Evolutionary conservation across 2,113 vertebrate species (phyloP).

Genomic region (Tychaedon coryphoeus): DNA sequence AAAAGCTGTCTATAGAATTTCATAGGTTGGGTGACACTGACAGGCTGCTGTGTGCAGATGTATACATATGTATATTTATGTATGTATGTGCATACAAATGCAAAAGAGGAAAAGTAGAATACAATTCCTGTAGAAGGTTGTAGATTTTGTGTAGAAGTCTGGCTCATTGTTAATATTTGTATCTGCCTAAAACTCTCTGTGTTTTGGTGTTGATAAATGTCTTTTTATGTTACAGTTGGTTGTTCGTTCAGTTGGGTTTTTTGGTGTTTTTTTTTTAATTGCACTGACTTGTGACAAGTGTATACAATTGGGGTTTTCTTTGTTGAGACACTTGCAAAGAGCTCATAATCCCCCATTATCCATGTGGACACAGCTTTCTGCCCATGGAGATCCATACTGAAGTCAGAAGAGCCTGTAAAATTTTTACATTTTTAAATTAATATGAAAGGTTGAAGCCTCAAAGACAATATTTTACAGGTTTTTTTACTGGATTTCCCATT

Average conservation of each 20-base stretch:
- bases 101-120: not conserved
- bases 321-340: not conserved
- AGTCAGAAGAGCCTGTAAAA: not conserved
- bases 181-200: not conserved
- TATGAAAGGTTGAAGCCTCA: not conserved
- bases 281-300: not conserved
- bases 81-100: not conserved
- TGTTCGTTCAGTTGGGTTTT: not conserved
- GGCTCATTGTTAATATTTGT: not conserved
- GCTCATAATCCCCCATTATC: not conserved
- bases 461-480: not conserved
- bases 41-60: not conserved
- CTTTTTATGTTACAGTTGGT: not conserved
- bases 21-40: not conserved
- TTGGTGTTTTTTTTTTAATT: not conserved
- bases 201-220: not conserved
- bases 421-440: not conserved
- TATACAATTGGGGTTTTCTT: not conserved
- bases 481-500: not conserved
- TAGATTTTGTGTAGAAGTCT: not conserved
- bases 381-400: not conserved
- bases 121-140: not conserved
- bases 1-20: conserved; percentile 10
- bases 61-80: rapidly evolving
- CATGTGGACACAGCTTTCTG: not conserved